A percentile compares a stretch with the other conserved stretches of the same genome.
Evolutionary conservation across 2,888 invertebrate species (phyloP).

Genomic region (Leptarthrus brevirostris): DNA sequence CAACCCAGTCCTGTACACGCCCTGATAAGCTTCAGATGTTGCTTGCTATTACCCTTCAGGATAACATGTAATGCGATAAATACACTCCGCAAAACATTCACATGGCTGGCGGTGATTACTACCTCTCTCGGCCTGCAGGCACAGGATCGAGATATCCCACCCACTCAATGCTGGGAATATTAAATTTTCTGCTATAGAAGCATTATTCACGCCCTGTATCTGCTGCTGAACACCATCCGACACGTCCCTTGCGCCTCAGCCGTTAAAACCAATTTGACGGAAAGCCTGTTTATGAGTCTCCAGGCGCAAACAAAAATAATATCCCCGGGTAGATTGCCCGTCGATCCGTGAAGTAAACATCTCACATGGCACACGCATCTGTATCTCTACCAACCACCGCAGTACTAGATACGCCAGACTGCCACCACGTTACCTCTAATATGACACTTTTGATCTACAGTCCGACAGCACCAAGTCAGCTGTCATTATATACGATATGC

Average conservation of each 20-base stretch:
- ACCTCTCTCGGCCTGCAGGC: not conserved
- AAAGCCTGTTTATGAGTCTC: constrained; percentile 37
- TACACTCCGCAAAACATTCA: constrained; percentile 29
- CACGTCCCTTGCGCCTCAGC: not conserved
- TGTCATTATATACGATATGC: not conserved
- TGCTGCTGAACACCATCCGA: not conserved
- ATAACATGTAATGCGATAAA: constrained; percentile 25
- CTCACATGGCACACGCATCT: not conserved
- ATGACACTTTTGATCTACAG: constrained; percentile 26
- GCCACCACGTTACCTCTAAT: constrained; percentile 1
- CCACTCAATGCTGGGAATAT: constrained; percentile 28
- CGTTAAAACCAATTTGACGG: constrained; percentile 32
- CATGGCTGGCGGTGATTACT: constrained; percentile 23
- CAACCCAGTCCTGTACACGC: constrained; percentile 27
- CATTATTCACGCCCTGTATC: constrained; percentile 24
- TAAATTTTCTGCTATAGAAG: constrained; percentile 18
- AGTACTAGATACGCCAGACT: not conserved
- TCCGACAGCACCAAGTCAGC: constrained; percentile 11
- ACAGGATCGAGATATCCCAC: not conserved
- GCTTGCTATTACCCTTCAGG: constrained; percentile 14
- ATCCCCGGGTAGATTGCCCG: constrained; percentile 26
- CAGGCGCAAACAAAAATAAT: constrained; percentile 35
- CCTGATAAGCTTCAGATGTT: constrained; percentile 24
- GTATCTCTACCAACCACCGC: not conserved
- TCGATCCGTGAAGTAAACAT: constrained; percentile 28